phyloP scores from a whole-genome alignment of 2,797 vertebrate species.

The Danio choprae region DNA sequence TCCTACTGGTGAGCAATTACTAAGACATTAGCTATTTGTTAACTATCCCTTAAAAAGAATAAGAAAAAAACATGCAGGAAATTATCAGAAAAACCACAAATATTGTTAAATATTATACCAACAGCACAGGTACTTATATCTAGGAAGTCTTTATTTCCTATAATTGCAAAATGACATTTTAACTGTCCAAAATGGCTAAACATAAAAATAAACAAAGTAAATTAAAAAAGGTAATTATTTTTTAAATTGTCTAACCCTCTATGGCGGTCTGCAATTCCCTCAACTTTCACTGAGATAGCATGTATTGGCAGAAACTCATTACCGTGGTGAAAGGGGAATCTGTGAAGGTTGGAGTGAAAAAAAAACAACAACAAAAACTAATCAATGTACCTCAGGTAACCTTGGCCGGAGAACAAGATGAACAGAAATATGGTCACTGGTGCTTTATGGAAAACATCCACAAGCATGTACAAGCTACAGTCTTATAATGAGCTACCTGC shows the following conservation, averaged over 20 bases:
- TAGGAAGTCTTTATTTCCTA: no score
- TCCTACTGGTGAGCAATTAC: neutral
- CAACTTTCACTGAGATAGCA: neutral
- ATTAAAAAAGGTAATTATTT: neutral
- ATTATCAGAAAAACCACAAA: neutral
- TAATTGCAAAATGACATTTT: neutral
- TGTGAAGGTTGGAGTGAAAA: neutral
- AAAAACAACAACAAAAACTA: neutral
- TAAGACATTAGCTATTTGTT: no score
- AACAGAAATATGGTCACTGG: slow-evolving; percentile 11
- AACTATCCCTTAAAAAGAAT: no score
- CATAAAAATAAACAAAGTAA: neutral
- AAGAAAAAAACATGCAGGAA: neutral
- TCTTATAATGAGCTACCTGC: slow-evolving; percentile 65
- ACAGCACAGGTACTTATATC: neutral
- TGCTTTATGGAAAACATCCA: slow-evolving; percentile 23
- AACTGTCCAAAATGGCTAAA: neutral
- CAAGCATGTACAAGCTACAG: slow-evolving; percentile 70
- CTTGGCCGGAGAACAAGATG: neutral
- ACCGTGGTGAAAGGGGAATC: neutral
- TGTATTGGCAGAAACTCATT: slow-evolving; percentile 27
- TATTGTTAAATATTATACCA: neutral
- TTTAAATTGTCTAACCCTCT: neutral
- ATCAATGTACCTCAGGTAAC: slow-evolving; percentile 9
- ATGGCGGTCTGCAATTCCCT: neutral